These are phyloP conservation scores for Morphnarchus princeps DNA, from an alignment of 2,113 vertebrate genomes.

Conservation along the genomic window DNA sequence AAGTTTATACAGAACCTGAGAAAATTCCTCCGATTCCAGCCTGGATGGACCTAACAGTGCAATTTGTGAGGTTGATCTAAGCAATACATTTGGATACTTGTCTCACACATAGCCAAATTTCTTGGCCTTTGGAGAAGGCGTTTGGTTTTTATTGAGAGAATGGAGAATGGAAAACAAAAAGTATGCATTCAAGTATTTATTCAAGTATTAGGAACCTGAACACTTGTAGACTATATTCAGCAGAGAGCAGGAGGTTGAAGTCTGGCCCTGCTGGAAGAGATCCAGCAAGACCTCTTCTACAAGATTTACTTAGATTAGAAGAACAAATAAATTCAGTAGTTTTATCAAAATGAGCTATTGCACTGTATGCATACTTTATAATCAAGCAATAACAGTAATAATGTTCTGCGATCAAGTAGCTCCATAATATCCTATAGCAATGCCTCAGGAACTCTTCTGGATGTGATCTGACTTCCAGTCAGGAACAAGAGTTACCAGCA, in stretches of 20 bases:
- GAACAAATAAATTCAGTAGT: neutral
- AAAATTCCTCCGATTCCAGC: conserved; percentile 35
- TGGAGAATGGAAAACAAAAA: neutral
- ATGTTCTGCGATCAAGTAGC: neutral
- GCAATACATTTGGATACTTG: neutral
- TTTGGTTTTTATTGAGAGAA: neutral
- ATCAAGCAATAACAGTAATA: neutral
- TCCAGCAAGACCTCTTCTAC: neutral
- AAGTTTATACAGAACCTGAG: conserved; percentile 5
- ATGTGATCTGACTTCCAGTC: neutral
- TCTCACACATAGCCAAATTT: neutral
- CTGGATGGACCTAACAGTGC: neutral
- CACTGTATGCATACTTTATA: neutral
- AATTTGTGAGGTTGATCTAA: neutral
- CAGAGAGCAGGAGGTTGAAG: neutral
- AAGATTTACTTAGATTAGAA: neutral
- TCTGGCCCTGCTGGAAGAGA: neutral
- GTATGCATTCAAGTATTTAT: neutral
- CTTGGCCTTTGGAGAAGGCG: neutral
- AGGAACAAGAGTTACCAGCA: neutral
- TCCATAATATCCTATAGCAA: neutral
- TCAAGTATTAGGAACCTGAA: neutral
- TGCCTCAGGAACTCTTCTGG: neutral
- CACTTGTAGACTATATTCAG: neutral
- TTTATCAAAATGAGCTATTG: neutral